Evolutionary conservation across 2,797 vertebrate species (phyloP).

Genomic region (Dallia pectoralis): DNA sequence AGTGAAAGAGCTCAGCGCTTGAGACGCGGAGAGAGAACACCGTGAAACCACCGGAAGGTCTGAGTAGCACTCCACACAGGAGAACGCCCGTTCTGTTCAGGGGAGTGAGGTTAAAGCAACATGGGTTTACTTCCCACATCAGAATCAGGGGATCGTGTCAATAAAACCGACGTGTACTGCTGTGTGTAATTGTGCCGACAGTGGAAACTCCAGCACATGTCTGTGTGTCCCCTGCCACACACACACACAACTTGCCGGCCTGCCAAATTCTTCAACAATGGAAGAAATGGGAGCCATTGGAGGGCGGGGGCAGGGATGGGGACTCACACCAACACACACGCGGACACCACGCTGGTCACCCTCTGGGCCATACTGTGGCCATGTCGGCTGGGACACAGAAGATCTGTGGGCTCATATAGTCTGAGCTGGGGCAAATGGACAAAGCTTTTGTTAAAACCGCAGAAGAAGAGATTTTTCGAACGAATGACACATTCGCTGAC

Average conservation of each 20-base stretch:
- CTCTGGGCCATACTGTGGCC: not conserved
- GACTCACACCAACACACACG: not conserved
- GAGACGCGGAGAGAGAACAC: not conserved
- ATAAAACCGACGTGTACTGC: not conserved
- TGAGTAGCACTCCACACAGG: not conserved
- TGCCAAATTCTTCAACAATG: conserved; percentile 31
- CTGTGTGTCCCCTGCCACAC: not conserved
- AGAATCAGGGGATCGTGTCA: not conserved
- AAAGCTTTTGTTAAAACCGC: conserved; percentile 14
- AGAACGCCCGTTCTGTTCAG: not conserved
- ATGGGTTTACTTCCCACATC: not conserved
- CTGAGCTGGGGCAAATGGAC: conserved; percentile 22
- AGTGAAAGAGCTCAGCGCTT: not conserved
- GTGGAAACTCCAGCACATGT: not conserved
- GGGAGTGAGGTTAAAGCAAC: not conserved
- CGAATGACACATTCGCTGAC: no score
- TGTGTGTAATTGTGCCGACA: not conserved
- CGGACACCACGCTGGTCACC: not conserved
- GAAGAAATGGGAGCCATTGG: conserved; percentile 27
- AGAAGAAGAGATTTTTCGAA: conserved; percentile 4
- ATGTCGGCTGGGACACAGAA: conserved; percentile 41
- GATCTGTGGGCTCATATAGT: conserved; percentile 33
- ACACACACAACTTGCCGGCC: not conserved
- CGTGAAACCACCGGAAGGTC: not conserved
- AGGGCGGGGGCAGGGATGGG: conserved; percentile 16